Evolutionary conservation across 2,797 vertebrate species (phyloP), one percentile per base, ranked within the genome.

Genomic region (Chiroxiphia lanceolata): DNA sequence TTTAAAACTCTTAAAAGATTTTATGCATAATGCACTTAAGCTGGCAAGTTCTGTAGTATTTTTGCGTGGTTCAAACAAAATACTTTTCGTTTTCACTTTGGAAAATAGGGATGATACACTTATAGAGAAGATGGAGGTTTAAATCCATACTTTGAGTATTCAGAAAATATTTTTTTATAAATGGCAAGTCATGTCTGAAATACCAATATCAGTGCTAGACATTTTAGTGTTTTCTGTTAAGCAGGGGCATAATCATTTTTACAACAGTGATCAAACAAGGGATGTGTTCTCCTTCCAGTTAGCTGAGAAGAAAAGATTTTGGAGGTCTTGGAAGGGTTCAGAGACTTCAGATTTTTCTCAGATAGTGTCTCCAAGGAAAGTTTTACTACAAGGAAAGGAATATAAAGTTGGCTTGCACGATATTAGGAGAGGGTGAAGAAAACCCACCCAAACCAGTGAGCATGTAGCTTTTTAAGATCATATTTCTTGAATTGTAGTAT

Each of bases 221-320:
- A 8, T 61, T 64, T 71, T 33, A 68, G 11, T 53, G 42, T 63
- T 87, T 82, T 61, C 51, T 89, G 18, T 77, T 85, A 75, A 61
- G 20, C 34, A 50, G 13, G 31, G 42, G 7, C 23, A 63, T 77
- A 63, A 27, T 38, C 36, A 33, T 48, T 65, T 13, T 81, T 87
- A 34, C 1, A 79, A 3, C 5, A 34, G 40, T 63, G 25, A 21
- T 69, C 0, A 0, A 82, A 44, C 1, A 61, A 74, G 29, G 7
- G 1, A 17, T 61, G 2, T 17, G 12, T 87, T 90, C 33, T 40
- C 5, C 25, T 83, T 90, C 17, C 21, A 27, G 17, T 65, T 81
- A 81, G 7, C 27, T 45, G 47, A 59, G 47, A 57, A 63, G 42
- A 69, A 69, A 5, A 75, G 5, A 33, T 72, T 82, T 84, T 79